A percentile compares a stretch with the other conserved stretches of the same genome.
phyloP scores from a whole-genome alignment of 2,797 vertebrate genomes.

The Neostethus bicornis region DNA sequence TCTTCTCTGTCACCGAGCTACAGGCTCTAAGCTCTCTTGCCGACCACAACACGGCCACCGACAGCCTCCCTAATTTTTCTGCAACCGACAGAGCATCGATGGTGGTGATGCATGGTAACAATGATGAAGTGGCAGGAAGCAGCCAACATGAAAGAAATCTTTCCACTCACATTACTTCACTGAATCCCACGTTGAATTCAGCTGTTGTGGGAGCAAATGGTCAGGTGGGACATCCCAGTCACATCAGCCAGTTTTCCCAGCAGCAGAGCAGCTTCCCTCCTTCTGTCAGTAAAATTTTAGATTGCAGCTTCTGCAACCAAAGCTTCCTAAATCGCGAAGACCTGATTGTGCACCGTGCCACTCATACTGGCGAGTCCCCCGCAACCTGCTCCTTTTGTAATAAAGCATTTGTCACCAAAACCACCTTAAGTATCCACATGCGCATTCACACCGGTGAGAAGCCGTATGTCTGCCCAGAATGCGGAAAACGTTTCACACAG shows the following conservation, averaged over 20 bases:
- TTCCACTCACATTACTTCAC: constrained; percentile 32
- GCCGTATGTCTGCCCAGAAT: constrained; percentile 71
- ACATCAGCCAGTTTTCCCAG: constrained; percentile 51
- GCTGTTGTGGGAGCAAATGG: constrained; percentile 14
- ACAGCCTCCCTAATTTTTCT: constrained; percentile 44
- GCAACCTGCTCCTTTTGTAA: constrained; percentile 60
- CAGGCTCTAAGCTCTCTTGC: constrained; percentile 65
- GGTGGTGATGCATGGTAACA: constrained; percentile 43
- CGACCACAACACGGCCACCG: constrained; percentile 42
- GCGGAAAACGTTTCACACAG: constrained; percentile 77
- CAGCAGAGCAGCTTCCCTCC: constrained; percentile 40
- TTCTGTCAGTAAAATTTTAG: constrained; percentile 44
- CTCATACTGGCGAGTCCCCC: constrained; percentile 68
- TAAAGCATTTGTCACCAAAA: constrained; percentile 73
- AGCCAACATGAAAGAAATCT: constrained; percentile 47
- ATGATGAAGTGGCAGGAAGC: constrained; percentile 31
- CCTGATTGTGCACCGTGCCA: constrained; percentile 61
- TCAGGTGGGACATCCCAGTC: constrained; percentile 44
- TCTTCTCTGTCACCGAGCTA: constrained; percentile 64
- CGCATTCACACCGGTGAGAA: constrained; percentile 78
- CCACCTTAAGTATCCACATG: constrained; percentile 75
- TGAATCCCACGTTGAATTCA: constrained; percentile 35
- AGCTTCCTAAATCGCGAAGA: constrained; percentile 63
- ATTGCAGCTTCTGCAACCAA: constrained; percentile 68
- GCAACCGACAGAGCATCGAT: constrained; percentile 20